Evolutionary conservation across 2,113 vertebrate genomes (phyloP).

Genomic region (human (Homo sapiens)): GRCh38 chr7:137475501-137476000

Average conservation of each 20-base stretch:
- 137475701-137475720: accelerated
- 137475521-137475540: neutral
- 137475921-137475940: neutral
- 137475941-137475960: neutral
- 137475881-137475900: neutral
- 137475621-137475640: neutral
- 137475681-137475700: accelerated
- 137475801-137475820: neutral
- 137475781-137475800: neutral
- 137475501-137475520: neutral
- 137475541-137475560: neutral
- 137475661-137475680: neutral
- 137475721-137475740: neutral
- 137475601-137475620: neutral
- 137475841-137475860: neutral
- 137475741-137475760: neutral
- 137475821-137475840: neutral
- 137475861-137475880: neutral
- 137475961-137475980: neutral
- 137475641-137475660: neutral
- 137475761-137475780: neutral
- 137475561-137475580: neutral
- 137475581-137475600: neutral
- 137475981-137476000: neutral
- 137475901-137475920: neutral